Evolutionary conservation across 1,140 invertebrate genomes (phyloP).

Genomic region (Solenopsis invicta): DNA sequence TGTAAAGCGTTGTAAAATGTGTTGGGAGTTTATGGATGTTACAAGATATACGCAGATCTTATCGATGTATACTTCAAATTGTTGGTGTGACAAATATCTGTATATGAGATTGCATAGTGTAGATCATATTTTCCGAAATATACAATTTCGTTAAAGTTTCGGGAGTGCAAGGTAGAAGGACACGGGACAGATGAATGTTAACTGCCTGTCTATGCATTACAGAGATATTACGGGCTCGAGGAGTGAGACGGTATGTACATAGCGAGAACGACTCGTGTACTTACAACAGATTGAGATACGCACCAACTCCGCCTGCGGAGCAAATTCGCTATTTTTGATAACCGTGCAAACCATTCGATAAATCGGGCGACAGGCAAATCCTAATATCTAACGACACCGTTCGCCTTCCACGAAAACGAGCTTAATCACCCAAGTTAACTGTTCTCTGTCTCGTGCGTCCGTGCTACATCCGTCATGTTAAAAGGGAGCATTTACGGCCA

Average conservation of each 20-base stretch:
- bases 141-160: constrained; percentile 45
- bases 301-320: neutral
- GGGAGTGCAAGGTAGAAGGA: constrained; percentile 32
- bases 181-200: constrained; percentile 64
- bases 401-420: constrained; percentile 6
- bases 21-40: constrained; percentile 68
- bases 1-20: constrained; percentile 72
- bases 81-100: constrained; percentile 64
- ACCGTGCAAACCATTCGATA: neutral
- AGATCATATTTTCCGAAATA: constrained; percentile 55
- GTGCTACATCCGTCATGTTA: constrained; percentile 9
- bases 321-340: constrained; percentile 50
- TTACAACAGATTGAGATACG: constrained; percentile 16
- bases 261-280: constrained; percentile 18
- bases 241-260: neutral
- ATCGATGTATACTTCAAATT: constrained; percentile 66
- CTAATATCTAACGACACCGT: neutral
- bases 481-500: constrained; percentile 35
- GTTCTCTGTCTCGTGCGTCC: constrained; percentile 56
- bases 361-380: neutral
- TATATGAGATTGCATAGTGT: constrained; percentile 65
- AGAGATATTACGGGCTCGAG: constrained; percentile 4
- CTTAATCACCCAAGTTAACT: constrained; percentile 15
- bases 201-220: constrained; percentile 9
- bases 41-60: constrained; percentile 50